phyloP scores from a whole-genome alignment of 2,797 vertebrate species.

The Tachyglossus aculeatus region DNA sequence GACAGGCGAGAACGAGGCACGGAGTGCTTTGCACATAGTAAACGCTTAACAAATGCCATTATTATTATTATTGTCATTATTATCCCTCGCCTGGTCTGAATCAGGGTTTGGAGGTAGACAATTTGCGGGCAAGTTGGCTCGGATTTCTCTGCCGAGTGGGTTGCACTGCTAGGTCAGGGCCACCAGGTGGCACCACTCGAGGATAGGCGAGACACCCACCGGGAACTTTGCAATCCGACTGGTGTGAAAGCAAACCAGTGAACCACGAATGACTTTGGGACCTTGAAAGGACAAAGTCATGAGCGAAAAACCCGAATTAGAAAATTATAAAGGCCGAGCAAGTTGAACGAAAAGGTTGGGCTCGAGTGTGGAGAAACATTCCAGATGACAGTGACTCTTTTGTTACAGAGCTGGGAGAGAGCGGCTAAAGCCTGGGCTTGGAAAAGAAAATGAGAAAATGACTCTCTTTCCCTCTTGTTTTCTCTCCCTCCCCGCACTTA shows the following conservation, averaged over 20 bases:
- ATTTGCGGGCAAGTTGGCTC: too few relatives aligned
- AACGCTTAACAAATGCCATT: too few relatives aligned
- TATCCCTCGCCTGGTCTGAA: too few relatives aligned
- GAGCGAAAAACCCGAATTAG: slow-evolving; percentile 31
- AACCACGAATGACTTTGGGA: slow-evolving; percentile 14
- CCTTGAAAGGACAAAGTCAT: slow-evolving; percentile 21
- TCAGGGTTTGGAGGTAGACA: too few relatives aligned
- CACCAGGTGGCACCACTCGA: slow-evolving; percentile 54
- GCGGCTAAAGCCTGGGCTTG: slow-evolving; percentile 18
- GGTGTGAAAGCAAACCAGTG: slow-evolving; percentile 5
- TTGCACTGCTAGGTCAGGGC: neutral
- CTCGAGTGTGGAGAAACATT: slow-evolving; percentile 5
- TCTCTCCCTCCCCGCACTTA: too few relatives aligned
- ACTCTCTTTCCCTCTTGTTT: too few relatives aligned
- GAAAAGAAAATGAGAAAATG: slow-evolving; percentile 37
- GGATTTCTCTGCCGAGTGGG: too few relatives aligned
- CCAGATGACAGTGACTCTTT: neutral
- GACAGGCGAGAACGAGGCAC: too few relatives aligned
- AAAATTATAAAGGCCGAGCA: slow-evolving; percentile 33
- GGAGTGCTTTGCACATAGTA: too few relatives aligned
- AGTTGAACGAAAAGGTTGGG: slow-evolving; percentile 41
- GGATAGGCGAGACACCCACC: slow-evolving; percentile 32
- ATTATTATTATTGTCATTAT: too few relatives aligned
- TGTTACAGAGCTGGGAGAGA: slow-evolving; percentile 32
- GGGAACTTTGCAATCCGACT: slow-evolving; percentile 35